Percentiles rank a stretch among this genome's conserved stretches.
These are phyloP conservation scores for Manduca sexta DNA, from an alignment of 1,140 invertebrate species.

Conservation along the genomic window DNA sequence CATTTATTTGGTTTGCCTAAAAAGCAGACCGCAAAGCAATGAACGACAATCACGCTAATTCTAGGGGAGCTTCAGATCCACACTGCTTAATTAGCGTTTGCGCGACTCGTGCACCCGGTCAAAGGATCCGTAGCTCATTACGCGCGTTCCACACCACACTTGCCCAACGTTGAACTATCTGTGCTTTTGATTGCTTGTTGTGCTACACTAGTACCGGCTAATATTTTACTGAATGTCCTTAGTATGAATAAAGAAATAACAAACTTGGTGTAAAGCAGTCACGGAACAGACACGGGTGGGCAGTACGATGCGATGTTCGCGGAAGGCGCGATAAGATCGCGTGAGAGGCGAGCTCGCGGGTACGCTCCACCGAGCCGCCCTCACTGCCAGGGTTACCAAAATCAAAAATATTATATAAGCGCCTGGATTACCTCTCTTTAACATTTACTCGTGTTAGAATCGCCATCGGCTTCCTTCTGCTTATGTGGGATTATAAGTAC, in stretches of 20 bases:
- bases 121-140: conserved; percentile 68
- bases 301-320: conserved; percentile 62
- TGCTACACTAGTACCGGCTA: no score
- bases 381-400: conserved; percentile 10
- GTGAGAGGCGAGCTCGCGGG: conserved; percentile 52
- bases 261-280: conserved; percentile 38
- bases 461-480: no score
- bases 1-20: conserved; percentile 18
- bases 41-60: conserved; percentile 53
- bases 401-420: background rate
- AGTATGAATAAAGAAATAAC: conserved; percentile 26
- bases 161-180: conserved; percentile 10
- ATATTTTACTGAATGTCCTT: no score
- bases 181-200: no score
- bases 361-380: conserved; percentile 28
- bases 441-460: no score
- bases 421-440: no score
- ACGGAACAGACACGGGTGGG: conserved; percentile 51
- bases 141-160: conserved; percentile 26
- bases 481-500: no score
- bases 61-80: conserved; percentile 59
- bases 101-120: conserved; percentile 49
- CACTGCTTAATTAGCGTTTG: conserved; percentile 67
- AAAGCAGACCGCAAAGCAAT: conserved; percentile 30
- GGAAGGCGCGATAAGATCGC: conserved; percentile 66